phyloP scores from a whole-genome alignment of 2,888 invertebrate genomes.

The Doris montereyensis region DNA sequence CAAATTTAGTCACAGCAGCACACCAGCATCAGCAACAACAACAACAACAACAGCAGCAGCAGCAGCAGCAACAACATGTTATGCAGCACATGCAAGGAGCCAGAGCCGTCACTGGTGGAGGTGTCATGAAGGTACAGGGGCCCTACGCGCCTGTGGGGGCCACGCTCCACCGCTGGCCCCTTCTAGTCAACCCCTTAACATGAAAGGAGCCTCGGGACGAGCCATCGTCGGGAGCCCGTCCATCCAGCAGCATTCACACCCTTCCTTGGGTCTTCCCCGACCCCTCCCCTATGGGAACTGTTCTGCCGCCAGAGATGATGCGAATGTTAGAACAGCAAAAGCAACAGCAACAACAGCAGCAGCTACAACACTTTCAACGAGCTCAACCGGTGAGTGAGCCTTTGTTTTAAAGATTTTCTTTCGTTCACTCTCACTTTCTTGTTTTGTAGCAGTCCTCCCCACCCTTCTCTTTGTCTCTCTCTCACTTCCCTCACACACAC shows the following conservation, averaged over 20 bases:
- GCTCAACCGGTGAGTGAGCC: too few species aligned
- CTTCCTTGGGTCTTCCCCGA: slow-evolving; percentile 40
- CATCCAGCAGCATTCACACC: slow-evolving; percentile 34
- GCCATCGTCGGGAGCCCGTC: slow-evolving; percentile 14
- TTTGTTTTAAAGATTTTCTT: too few species aligned
- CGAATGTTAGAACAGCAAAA: slow-evolving; percentile 58
- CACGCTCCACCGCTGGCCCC: too few species aligned
- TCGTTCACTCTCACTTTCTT: too few species aligned
- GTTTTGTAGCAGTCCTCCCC: too few species aligned
- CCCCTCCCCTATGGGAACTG: slow-evolving; percentile 45
- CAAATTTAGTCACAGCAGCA: too few species aligned
- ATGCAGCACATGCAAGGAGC: slow-evolving; percentile 34
- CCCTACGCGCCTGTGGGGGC: too few species aligned
- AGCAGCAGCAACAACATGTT: slow-evolving; percentile 50
- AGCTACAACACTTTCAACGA: slow-evolving; percentile 40
- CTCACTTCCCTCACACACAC: too few species aligned
- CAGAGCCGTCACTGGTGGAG: slow-evolving; percentile 7
- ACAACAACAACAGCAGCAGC: slow-evolving; percentile 32
- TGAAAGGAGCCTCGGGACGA: neutral
- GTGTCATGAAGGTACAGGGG: neutral
- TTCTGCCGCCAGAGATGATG: too few species aligned
- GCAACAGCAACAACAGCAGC: slow-evolving; percentile 53
- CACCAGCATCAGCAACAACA: too few species aligned
- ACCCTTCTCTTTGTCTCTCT: too few species aligned
- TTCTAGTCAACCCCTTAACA: too few species aligned